phyloP scores from a whole-genome alignment of 2,113 vertebrate genomes.

The Chloropsis cyanopogon region DNA sequence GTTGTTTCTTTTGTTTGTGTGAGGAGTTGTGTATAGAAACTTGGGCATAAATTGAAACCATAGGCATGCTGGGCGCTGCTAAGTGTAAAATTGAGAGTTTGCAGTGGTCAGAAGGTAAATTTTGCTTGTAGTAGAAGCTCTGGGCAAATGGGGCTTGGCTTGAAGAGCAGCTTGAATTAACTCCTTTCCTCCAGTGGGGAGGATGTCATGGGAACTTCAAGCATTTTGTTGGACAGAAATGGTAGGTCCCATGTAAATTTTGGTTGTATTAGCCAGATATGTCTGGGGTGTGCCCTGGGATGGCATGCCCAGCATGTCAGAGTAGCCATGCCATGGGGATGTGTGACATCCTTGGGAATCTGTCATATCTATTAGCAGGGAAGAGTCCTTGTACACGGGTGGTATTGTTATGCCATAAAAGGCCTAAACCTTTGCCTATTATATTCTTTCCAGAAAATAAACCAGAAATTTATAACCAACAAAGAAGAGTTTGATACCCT shows the following conservation, averaged over 20 bases:
- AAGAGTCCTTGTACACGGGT: not conserved
- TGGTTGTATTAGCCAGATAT: not conserved
- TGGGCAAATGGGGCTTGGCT: not conserved
- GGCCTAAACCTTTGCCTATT: not conserved
- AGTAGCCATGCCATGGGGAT: accelerated
- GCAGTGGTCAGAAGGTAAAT: not conserved
- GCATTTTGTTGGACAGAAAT: not conserved
- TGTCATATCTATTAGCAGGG: not conserved
- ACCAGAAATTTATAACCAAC: slow-evolving; percentile 93
- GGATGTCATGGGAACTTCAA: not conserved
- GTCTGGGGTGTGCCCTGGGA: not conserved
- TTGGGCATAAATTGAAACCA: not conserved
- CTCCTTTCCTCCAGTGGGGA: not conserved
- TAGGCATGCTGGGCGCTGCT: not conserved
- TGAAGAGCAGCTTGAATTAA: not conserved
- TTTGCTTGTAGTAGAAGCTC: not conserved
- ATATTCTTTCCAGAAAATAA: slow-evolving; percentile 81
- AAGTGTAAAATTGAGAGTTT: not conserved
- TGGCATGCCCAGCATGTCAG: accelerated
- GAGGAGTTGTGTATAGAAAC: not conserved
- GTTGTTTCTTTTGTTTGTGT: not conserved
- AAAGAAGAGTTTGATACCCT: slow-evolving; percentile 86
- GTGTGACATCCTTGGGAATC: not conserved
- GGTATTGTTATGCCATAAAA: not conserved
- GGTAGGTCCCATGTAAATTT: not conserved